Evolutionary conservation across 1,140 invertebrate genomes (phyloP).

Genomic region (Anadara kagoshimensis): DNA sequence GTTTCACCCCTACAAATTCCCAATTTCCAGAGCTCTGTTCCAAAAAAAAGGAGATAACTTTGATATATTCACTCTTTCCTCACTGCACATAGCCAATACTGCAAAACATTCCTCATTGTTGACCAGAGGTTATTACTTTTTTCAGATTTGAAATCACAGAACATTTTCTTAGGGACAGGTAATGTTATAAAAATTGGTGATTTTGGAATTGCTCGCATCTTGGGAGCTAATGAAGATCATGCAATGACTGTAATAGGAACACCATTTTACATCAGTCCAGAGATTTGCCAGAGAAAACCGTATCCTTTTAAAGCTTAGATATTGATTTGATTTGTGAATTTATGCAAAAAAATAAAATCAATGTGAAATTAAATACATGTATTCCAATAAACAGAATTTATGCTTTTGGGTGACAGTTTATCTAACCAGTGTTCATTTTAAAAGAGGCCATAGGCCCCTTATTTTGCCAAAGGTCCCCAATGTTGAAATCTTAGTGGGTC

Average conservation of each 20-base stretch:
- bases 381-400: too few species aligned
- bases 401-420: too few species aligned
- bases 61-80: not conserved
- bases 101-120: not conserved
- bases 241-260: constrained; percentile 76
- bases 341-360: too few species aligned
- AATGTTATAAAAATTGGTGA: constrained; percentile 77
- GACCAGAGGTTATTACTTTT: constrained; percentile 33
- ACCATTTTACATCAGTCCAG: constrained; percentile 77
- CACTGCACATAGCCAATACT: not conserved
- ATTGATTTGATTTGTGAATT: too few species aligned
- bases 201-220: constrained; percentile 76
- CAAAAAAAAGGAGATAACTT: too few species aligned
- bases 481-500: too few species aligned
- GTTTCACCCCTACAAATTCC: too few species aligned
- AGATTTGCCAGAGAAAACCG: constrained; percentile 75
- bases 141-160: constrained; percentile 73
- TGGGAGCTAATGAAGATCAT: constrained; percentile 69
- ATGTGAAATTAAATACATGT: too few species aligned
- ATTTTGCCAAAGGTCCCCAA: too few species aligned
- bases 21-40: too few species aligned
- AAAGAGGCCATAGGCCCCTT: too few species aligned
- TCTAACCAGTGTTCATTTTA: too few species aligned
- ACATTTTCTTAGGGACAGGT: constrained; percentile 76
- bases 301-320: constrained; percentile 64